A percentile compares a stretch with the other conserved stretches of the same genome.
Evolutionary conservation across 1,140 invertebrate species (phyloP).

Genomic region (Acromyrmex heyeri): DNA sequence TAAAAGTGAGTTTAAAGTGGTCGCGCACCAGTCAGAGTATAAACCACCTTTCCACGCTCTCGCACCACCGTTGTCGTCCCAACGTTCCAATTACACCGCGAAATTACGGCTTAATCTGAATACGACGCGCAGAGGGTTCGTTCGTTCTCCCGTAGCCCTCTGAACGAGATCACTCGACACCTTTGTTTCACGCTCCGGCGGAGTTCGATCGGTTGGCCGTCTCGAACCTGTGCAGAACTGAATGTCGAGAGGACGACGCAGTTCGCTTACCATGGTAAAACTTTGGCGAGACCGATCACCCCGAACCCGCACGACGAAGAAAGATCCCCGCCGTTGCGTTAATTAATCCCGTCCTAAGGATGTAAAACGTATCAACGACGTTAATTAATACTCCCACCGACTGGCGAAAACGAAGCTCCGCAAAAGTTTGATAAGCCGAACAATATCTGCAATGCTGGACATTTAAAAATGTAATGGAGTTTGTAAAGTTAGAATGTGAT

Average conservation of each 20-base stretch:
- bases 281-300: conserved; percentile 45
- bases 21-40: conserved; percentile 38
- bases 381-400: conserved; percentile 48
- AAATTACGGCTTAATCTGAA: conserved; percentile 75
- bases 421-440: conserved; percentile 55
- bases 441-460: background rate
- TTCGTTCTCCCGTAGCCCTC: background rate
- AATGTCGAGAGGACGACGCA: conserved; percentile 15
- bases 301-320: background rate
- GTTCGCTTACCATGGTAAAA: conserved; percentile 19
- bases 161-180: conserved; percentile 69
- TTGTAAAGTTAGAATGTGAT: conserved; percentile 24
- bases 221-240: conserved; percentile 30
- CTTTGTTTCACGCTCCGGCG: conserved; percentile 71
- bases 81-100: conserved; percentile 71
- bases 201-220: conserved; percentile 66
- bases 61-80: conserved; percentile 52
- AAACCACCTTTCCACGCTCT: conserved; percentile 32
- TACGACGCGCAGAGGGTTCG: conserved; percentile 54
- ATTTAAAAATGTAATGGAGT: conserved; percentile 57
- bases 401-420: conserved; percentile 10
- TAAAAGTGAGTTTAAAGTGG: conserved; percentile 67
- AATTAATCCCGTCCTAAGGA: conserved; percentile 71
- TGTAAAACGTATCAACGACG: conserved; percentile 62
- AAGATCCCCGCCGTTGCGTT: conserved; percentile 57